A percentile compares a stretch with the other conserved stretches of the same genome.
These are phyloP conservation scores for Heliconius ethilla DNA, from an alignment of 2,888 invertebrate species.

Conservation along the genomic window DNA sequence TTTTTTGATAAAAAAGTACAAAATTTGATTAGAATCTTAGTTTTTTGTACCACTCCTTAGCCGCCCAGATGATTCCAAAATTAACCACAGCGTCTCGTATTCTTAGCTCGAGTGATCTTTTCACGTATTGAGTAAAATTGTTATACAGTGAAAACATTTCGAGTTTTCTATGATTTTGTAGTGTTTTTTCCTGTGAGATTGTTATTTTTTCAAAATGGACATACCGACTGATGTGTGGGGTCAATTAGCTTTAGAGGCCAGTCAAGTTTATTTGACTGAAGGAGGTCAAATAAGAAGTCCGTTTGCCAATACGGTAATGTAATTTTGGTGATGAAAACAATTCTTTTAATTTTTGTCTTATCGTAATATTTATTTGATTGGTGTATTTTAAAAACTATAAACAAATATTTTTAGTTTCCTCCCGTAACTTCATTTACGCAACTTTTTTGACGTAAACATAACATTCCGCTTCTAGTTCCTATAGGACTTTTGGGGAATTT, in stretches of 20 bases:
- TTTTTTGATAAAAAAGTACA: slow-evolving; percentile 38
- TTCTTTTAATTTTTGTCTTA: background rate
- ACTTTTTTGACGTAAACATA: too few species aligned
- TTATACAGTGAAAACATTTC: slow-evolving; percentile 43
- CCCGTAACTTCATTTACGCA: too few species aligned
- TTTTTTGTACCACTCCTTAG: slow-evolving; percentile 55
- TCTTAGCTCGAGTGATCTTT: slow-evolving; percentile 62
- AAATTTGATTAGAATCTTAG: slow-evolving; percentile 53
- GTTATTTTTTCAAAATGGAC: slow-evolving; percentile 78
- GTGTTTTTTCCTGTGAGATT: slow-evolving; percentile 51
- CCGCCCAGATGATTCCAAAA: slow-evolving; percentile 78
- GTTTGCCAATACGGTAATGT: slow-evolving; percentile 90
- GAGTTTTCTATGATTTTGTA: slow-evolving; percentile 51
- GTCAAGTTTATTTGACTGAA: slow-evolving; percentile 92
- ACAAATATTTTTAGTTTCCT: too few species aligned
- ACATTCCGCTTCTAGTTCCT: too few species aligned
- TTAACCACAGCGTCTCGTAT: slow-evolving; percentile 75
- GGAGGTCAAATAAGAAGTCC: slow-evolving; percentile 90
- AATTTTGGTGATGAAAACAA: background rate
- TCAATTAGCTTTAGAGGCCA: slow-evolving; percentile 92
- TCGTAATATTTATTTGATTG: too few species aligned
- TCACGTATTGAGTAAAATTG: slow-evolving; percentile 63
- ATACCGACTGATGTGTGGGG: slow-evolving; percentile 92
- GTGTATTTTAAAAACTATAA: too few species aligned
- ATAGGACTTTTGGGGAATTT: too few species aligned